Conservation (phyloP, 1,140 invertebrate species). For the Nebria ingens region DNA sequence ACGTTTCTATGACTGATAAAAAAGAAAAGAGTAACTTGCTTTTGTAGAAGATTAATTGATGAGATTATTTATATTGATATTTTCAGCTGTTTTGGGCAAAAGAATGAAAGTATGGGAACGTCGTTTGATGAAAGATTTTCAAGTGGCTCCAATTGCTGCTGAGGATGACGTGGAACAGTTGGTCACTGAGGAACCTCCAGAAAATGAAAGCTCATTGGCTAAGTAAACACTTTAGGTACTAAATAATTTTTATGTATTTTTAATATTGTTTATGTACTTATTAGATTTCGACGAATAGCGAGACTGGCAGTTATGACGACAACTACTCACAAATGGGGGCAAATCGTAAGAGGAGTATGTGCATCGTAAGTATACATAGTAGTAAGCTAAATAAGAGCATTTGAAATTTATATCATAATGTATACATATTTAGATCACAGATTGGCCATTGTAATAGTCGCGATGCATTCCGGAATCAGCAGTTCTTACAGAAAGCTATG, state of each 20-base stretch:
- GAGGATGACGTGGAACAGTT: conserved; percentile 46
- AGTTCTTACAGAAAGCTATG: conserved; percentile 63
- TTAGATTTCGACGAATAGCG: conserved; percentile 57
- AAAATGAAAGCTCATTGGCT: conserved; percentile 50
- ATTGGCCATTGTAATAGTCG: conserved; percentile 59
- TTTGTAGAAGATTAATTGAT: no score
- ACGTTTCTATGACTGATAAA: conserved; percentile 54
- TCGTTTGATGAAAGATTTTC: conserved; percentile 76
- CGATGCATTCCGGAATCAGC: conserved; percentile 57
- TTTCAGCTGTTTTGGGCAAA: conserved; percentile 52
- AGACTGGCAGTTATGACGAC: conserved; percentile 56
- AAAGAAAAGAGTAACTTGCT: conserved; percentile 52
- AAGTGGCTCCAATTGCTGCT: conserved; percentile 56
- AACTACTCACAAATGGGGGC: conserved; percentile 55
- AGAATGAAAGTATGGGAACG: conserved; percentile 73
- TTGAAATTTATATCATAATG: conserved; percentile 11
- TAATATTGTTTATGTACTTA: conserved; percentile 12
- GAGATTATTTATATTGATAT: conserved; percentile 11
- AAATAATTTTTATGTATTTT: neutral
- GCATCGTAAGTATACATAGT: no score
- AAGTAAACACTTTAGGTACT: conserved; percentile 27
- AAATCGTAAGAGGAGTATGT: conserved; percentile 38
- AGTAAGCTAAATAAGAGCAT: no score
- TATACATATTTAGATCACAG: conserved; percentile 47
- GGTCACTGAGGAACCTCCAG: conserved; percentile 35